These are phyloP conservation scores for Kryphioiulus occultus DNA, from an alignment of 2,888 invertebrate genomes.

Conservation along the genomic window DNA sequence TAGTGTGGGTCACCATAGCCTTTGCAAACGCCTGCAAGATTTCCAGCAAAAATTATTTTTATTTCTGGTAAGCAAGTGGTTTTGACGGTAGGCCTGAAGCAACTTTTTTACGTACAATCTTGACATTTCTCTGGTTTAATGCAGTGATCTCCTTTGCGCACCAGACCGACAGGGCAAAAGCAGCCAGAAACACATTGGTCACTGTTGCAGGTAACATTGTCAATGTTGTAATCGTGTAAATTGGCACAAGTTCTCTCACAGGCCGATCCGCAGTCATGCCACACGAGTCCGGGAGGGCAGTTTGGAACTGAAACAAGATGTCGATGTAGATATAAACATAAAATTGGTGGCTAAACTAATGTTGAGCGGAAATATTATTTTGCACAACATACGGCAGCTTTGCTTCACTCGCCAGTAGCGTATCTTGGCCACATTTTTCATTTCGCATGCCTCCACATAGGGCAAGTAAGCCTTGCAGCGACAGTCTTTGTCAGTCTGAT, in stretches of 20 bases:
- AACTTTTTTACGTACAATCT: slow-evolving; percentile 70
- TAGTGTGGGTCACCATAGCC: slow-evolving; percentile 82
- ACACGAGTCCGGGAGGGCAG: slow-evolving; percentile 79
- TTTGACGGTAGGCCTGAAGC: not conserved
- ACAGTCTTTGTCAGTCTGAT: slow-evolving; percentile 66
- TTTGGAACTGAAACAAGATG: slow-evolving; percentile 68
- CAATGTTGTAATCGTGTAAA: slow-evolving; percentile 63
- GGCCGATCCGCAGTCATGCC: slow-evolving; percentile 80
- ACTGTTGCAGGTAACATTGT: slow-evolving; percentile 48
- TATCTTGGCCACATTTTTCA: slow-evolving; percentile 71
- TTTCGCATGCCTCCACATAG: slow-evolving; percentile 77
- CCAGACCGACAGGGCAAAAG: slow-evolving; percentile 79
- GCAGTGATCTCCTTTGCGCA: slow-evolving; percentile 72
- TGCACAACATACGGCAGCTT: slow-evolving; percentile 70
- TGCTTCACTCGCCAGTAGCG: slow-evolving; percentile 65
- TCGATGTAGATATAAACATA: no score
- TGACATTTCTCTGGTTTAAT: slow-evolving; percentile 75
- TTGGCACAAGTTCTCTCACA: slow-evolving; percentile 82
- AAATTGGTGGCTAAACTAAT: no score
- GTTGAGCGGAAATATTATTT: not conserved
- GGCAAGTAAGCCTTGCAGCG: slow-evolving; percentile 75
- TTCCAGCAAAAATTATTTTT: not conserved
- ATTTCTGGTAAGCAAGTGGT: not conserved
- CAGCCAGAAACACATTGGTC: slow-evolving; percentile 78
- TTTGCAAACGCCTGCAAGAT: slow-evolving; percentile 69